phyloP scores from a whole-genome alignment of 1,140 invertebrate species.

The Gryon sp. region DNA sequence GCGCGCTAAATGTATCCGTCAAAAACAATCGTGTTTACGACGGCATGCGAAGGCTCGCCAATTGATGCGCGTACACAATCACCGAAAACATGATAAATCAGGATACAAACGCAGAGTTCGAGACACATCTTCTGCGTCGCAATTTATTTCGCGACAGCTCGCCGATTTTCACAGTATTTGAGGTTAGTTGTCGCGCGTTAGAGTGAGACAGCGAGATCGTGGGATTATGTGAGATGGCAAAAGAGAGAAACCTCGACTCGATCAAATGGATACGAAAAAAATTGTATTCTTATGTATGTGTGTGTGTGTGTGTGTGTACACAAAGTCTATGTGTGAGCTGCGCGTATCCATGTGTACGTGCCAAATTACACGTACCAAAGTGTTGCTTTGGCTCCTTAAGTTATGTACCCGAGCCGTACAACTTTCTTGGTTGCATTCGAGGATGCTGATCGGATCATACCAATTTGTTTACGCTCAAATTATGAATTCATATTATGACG shows the following conservation, averaged over 20 bases:
- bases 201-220: too few relatives aligned
- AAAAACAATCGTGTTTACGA: slow-evolving; percentile 33
- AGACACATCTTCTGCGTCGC: background rate
- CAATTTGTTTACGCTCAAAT: background rate
- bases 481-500: background rate
- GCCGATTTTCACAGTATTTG: slow-evolving; percentile 5
- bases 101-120: slow-evolving; percentile 6
- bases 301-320: too few relatives aligned
- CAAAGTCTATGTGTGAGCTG: slow-evolving; percentile 17
- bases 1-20: slow-evolving; percentile 38
- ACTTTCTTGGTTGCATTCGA: background rate
- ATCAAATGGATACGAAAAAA: too few relatives aligned
- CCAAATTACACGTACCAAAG: slow-evolving; percentile 42
- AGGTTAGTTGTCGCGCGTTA: slow-evolving; percentile 35
- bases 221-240: too few relatives aligned
- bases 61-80: slow-evolving; percentile 11
- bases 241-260: too few relatives aligned
- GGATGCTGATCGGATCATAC: background rate
- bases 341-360: slow-evolving; percentile 43
- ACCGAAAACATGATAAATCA: slow-evolving; percentile 41
- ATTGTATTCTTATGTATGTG: too few relatives aligned
- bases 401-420: background rate
- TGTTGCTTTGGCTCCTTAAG: background rate
- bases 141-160: background rate
- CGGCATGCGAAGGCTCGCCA: slow-evolving; percentile 40